phyloP scores from a whole-genome alignment of 1,140 invertebrate species.

The Limonius californicus region DNA sequence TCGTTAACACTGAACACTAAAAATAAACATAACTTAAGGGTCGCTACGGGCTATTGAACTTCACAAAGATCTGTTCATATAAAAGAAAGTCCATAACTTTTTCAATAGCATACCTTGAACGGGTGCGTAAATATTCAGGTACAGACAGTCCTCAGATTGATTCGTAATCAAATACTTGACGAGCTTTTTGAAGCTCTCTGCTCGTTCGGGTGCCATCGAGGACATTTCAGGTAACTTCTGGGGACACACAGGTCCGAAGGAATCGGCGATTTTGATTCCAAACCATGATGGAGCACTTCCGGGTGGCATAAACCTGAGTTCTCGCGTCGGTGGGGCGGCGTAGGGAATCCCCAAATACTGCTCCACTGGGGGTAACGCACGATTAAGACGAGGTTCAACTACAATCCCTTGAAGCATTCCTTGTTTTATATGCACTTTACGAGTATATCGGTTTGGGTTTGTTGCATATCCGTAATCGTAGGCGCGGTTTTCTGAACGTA shows the following conservation, averaged over 20 bases:
- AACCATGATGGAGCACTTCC: conserved; percentile 45
- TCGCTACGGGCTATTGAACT: no score
- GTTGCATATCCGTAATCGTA: conserved; percentile 23
- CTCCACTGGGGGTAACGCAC: conserved; percentile 53
- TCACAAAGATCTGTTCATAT: no score
- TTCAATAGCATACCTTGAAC: conserved; percentile 55
- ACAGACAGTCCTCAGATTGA: conserved; percentile 89
- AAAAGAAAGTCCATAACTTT: no score
- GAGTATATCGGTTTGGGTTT: conserved; percentile 28
- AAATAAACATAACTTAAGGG: no score
- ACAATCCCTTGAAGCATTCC: conserved; percentile 56
- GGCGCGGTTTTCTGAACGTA: background rate
- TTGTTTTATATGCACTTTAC: conserved; percentile 39
- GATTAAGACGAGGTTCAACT: conserved; percentile 53
- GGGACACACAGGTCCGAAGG: conserved; percentile 81
- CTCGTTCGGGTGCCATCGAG: conserved; percentile 61
- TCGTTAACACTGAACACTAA: no score
- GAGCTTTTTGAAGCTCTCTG: conserved; percentile 65
- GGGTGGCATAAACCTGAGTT: conserved; percentile 81
- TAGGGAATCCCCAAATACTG: conserved; percentile 80
- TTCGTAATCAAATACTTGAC: conserved; percentile 64
- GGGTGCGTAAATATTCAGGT: conserved; percentile 91
- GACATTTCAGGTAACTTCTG: conserved; percentile 64
- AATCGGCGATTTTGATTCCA: conserved; percentile 53
- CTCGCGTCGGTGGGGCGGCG: conserved; percentile 80